Percentiles rank a stretch among this genome's conserved stretches.
These are phyloP conservation scores for Macroglossus sobrinus DNA, from an alignment of 2,113 vertebrate species.

Conservation along the genomic window DNA sequence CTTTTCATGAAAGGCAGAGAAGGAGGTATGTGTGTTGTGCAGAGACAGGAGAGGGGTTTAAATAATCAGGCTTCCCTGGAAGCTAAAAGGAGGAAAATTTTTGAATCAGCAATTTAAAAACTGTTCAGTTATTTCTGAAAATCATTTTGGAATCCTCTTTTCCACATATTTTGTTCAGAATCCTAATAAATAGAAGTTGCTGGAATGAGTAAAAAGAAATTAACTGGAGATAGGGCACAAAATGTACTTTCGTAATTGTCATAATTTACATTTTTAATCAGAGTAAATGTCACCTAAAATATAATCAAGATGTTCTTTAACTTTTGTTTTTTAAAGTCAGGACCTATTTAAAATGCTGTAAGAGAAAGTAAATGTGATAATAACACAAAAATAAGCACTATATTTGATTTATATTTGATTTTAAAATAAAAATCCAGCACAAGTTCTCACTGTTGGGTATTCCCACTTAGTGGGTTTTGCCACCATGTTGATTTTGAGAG, in stretches of 20 bases:
- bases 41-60: background rate
- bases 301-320: background rate
- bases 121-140: background rate
- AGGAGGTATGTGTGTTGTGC: background rate
- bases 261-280: background rate
- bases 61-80: background rate
- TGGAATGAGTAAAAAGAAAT: background rate
- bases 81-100: background rate
- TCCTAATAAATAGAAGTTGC: background rate
- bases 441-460: background rate
- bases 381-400: background rate
- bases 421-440: background rate
- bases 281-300: conserved; percentile 3
- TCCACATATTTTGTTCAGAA: background rate
- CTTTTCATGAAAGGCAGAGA: background rate
- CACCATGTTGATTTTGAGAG: conserved; percentile 28
- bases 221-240: background rate
- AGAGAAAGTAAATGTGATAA: background rate
- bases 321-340: background rate
- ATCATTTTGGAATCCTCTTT: background rate
- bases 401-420: background rate
- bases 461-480: background rate
- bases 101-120: background rate
- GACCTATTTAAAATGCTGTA: background rate
- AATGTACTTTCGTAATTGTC: background rate